Percentiles rank a stretch among this genome's conserved stretches.
Evolutionary conservation across 2,888 invertebrate genomes (phyloP).

Genomic region (Rhopalosiphum nymphaeae): DNA sequence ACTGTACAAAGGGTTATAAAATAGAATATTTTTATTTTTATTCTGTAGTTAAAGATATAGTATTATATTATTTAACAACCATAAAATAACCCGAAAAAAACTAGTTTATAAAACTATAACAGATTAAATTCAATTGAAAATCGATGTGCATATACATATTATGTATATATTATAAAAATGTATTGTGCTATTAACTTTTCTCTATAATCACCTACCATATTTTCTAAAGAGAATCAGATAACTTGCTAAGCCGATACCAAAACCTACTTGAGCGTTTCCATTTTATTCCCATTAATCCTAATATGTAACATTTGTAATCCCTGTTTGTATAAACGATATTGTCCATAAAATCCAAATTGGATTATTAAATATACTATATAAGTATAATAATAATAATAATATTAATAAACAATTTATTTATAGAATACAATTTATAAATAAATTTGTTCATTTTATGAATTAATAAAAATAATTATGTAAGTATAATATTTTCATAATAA

Average conservation of each 20-base stretch:
- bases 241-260: neutral
- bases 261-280: neutral
- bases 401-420: neutral
- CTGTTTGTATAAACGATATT: neutral
- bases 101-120: neutral
- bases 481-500: neutral
- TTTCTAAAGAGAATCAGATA: neutral
- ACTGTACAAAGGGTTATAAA: neutral
- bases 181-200: neutral
- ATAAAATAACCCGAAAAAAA: no score
- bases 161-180: no score
- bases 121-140: neutral
- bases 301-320: neutral
- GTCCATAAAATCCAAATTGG: neutral
- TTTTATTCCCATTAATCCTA: neutral
- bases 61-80: neutral
- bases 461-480: neutral
- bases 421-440: neutral
- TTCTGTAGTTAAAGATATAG: neutral
- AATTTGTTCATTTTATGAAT: neutral
- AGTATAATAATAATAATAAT: neutral
- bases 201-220: neutral
- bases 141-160: neutral
- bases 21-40: neutral
- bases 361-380: neutral